These are phyloP conservation scores for Gambusia holbrooki DNA, from an alignment of 2,113 vertebrate genomes.

Conservation along the genomic window DNA sequence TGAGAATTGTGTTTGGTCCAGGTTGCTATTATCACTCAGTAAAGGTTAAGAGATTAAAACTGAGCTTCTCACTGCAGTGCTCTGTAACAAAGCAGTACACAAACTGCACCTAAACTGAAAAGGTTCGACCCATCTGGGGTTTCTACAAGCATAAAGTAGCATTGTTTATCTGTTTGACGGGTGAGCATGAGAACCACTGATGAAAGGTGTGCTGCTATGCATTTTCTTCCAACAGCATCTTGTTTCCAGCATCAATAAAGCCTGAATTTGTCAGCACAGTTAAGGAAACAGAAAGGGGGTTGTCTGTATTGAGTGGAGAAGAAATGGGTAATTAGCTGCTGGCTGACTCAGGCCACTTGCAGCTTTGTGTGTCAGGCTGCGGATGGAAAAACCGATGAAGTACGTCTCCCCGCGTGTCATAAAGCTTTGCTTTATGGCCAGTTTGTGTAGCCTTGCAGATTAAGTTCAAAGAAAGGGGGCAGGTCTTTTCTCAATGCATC, in stretches of 20 bases:
- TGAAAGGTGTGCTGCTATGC: slow-evolving; percentile 19
- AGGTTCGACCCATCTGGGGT: too few species aligned
- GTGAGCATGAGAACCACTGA: background rate
- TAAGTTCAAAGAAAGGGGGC: slow-evolving; percentile 77
- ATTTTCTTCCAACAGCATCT: slow-evolving; percentile 26
- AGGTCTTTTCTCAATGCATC: slow-evolving; percentile 66
- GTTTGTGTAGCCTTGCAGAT: slow-evolving; percentile 80
- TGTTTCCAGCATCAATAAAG: slow-evolving; percentile 51
- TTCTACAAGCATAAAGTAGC: background rate
- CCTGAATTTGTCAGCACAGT: slow-evolving; percentile 60
- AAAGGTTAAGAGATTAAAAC: background rate
- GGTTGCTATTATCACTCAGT: background rate
- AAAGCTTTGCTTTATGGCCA: slow-evolving; percentile 77
- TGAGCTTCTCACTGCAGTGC: background rate
- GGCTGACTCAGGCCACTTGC: slow-evolving; percentile 75
- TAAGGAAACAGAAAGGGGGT: slow-evolving; percentile 55
- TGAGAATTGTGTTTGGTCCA: background rate
- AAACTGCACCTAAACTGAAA: background rate
- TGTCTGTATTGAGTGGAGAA: slow-evolving; percentile 59
- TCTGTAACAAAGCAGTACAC: background rate
- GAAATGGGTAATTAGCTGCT: slow-evolving; percentile 72
- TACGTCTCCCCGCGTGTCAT: slow-evolving; percentile 72
- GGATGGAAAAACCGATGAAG: slow-evolving; percentile 73
- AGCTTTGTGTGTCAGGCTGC: slow-evolving; percentile 70
- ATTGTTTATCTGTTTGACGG: background rate